Evolutionary conservation across 2,888 invertebrate species (phyloP), one percentile per base, ranked within the genome.

Genomic region (Pasiphila rectangulata): DNA sequence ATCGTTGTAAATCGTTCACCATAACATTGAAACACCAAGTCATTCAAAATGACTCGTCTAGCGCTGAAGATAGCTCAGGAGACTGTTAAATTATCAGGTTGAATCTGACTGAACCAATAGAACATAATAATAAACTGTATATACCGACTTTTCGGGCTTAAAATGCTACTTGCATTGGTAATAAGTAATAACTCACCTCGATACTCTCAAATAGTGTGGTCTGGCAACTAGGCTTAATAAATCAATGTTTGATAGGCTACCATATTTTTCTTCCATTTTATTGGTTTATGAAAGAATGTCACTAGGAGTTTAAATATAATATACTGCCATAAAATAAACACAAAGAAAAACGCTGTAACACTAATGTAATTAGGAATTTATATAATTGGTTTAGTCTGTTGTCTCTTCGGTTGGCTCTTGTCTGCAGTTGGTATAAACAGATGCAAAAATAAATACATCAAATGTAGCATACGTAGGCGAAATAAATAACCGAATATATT

Each of bases 311-410:
- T 6, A 16, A 30, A 32, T 17, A 32, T 19, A 9, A 32, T 32
- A 27, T 37, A 35, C 29, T 27, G 23, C 15, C 34, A 45, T 38
- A 37, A 63, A 56, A 50, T 45, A 52, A 58, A 59, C 59, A 67
- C 65, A 69, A 59, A 51, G 2, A 51, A 54, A 56, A 57, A 56
- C 63, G 57, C 56, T 17, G 61, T 54, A 61, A 42, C 56, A 60
- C 56, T 83, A 82, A 83, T 77, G 67, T 70, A 71, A 82, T 84
- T 82, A 82, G 57, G 63, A 64, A 35, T 16, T 59, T 51, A 63
- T 57, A 52, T 79, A 78, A 80, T 79, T 77, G 79, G 81, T 73
- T 81, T 81, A 80, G 63, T 32, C 9, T 19, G 17, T 17, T 16
- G 32, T 32, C 32, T 32, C 10, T 16, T 16, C n/a, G n/a, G 30